These are phyloP conservation scores for Lipotes vexillifer DNA, from an alignment of 2,113 vertebrate species.

Conservation along the genomic window DNA sequence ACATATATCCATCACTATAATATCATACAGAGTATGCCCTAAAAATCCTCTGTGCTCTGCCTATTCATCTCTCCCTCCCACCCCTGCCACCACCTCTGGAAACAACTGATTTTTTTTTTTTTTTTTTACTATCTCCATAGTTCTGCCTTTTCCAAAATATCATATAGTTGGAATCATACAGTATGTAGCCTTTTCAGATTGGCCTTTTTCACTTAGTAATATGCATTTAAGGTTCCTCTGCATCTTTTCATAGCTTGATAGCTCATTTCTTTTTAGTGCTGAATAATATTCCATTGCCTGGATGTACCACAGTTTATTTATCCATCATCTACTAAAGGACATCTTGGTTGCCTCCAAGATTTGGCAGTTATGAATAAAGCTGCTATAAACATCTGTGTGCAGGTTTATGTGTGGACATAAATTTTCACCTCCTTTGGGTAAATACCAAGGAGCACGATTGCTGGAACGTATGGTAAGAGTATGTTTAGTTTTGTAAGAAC, in stretches of 20 bases:
- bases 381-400: background rate
- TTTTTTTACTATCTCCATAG: background rate
- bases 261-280: background rate
- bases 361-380: background rate
- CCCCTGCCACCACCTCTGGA: background rate
- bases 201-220: background rate
- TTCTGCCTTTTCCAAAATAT: background rate
- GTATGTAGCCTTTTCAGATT: background rate
- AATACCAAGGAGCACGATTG: background rate
- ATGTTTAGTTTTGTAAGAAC: slow-evolving; percentile 1
- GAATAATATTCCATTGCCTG: background rate
- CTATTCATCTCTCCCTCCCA: background rate
- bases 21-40: background rate
- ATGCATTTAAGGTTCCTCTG: background rate
- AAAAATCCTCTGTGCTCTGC: background rate
- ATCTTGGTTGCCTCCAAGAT: background rate
- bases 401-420: background rate
- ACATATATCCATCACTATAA: background rate
- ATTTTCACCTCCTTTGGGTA: background rate
- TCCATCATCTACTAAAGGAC: background rate
- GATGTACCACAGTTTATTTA: background rate
- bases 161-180: background rate
- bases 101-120: background rate
- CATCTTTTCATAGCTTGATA: slow-evolving; percentile 5
- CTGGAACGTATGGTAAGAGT: background rate